Base-by-base conservation (phyloP, 2,888 invertebrate genomes). In the Perizoma flavofasciatum region DNA sequence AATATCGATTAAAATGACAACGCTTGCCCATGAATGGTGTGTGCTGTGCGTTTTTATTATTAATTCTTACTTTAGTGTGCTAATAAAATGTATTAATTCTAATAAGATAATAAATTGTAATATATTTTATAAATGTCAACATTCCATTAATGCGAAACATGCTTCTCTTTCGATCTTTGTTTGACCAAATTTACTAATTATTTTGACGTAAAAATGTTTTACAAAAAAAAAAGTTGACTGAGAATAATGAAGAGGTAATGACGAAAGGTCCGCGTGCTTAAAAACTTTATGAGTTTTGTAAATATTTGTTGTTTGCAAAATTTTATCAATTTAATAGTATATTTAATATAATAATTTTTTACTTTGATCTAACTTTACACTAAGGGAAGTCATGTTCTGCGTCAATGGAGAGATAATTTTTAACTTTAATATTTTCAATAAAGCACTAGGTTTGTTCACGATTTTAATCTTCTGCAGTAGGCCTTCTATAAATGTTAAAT, bases 31-130 rank as follows among this genome's bases (percentile, higher is more conserved):
- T 84, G 86, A 74, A 74, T 78, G 85, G 74, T 59, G 75, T 74
- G 80, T 79, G 84, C 70, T 74, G 81, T 79, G 85, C 72, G 81
- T 82, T 87, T 57, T 86, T 84, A 87, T 77, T 83, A 88, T 86
- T 89, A 90, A 89, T 88, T 85, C 71, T 87, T 88, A 88, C 78
- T 84, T 76, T 91, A 92, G 91, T 86, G 92, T 92, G 89, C 91
- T 92, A 92, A 91, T 91, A 88, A 88, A 82, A 88, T 83, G 83
- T 89, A 89, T 86, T 89, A 91, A 89, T 88, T 88, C 83, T 85
- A 86, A 81, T 82, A 83, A 81, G 79, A 79, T 67, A 80, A 82
- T 81, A 82, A 86, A 85, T 81, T 91, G 88, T 91, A 90, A 87
- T 89, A 88, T 89, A 91, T 83, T 83, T 83, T 84, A 82, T 84